Evolutionary conservation across 1,140 invertebrate species (phyloP), one percentile per base, ranked within the genome.

Genomic region (Heliconius eleuchia): DNA sequence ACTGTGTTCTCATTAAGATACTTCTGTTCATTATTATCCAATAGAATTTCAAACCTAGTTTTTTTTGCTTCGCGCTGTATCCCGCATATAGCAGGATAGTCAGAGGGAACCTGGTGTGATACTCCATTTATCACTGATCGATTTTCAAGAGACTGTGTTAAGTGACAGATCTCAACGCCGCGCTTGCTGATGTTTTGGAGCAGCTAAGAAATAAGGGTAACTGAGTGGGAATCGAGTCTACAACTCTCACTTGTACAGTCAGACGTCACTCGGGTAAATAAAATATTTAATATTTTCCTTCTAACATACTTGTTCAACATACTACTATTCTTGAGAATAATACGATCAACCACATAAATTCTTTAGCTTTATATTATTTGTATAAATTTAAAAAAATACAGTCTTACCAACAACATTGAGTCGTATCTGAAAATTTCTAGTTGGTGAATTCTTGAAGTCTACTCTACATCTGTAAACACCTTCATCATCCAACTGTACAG

Each of bases 401-500:
- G 2, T 95, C 97, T 97, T 95, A 99, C 98, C 98, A 87, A 98
- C 97, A 85, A 99, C 98, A 87, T 97, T 98, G 83, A 99, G 96
- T 88, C 97, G 97, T 86, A 98, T 97, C 92, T 98, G 97, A 87
- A 97, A 98, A 94, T 98, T 99, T 83, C 97, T 96, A 8, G 98
- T 98, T 0, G 98, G 98, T 5, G 98, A 98, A 87, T 98, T 98
- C 88, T 96, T 97, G 91, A 98, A 99, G 92, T 99, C 98, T 3
- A 98, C 98, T 79, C 98, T 95, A 92, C 98, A 99, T 71, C 98
- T 95, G 91, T 98, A 98, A 30, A 96, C 95, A 0, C 98, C 98
- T 87, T 98, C 97, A 91, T 99, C 98, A 82, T 97, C 96, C 74
- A 97, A 95, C 85, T 97, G 96, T 3, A 98, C 97, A 50, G 96